These are phyloP conservation scores for Lycaena phlaeas DNA, from an alignment of 2,888 invertebrate genomes.

Conservation along the genomic window DNA sequence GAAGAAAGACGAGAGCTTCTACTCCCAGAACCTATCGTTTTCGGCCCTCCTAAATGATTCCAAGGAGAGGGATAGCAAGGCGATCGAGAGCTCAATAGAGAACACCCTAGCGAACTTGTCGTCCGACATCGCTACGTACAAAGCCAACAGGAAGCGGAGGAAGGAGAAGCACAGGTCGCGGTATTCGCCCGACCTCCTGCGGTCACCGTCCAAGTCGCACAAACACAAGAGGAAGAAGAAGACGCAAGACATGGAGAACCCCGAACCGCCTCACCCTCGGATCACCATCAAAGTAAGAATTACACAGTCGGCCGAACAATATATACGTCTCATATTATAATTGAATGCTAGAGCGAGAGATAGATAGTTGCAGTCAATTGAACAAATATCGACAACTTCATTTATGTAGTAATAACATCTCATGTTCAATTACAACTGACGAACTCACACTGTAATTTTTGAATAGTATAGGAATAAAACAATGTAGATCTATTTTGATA, in stretches of 20 bases:
- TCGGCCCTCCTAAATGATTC: conserved; percentile 57
- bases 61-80: conserved; percentile 56
- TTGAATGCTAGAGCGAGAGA: no score
- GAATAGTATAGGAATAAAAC: no score
- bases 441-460: no score
- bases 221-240: conserved; percentile 88
- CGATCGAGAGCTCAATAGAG: conserved; percentile 62
- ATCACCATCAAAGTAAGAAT: conserved; percentile 82
- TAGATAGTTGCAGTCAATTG: no score
- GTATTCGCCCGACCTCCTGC: conserved; percentile 79
- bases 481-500: no score
- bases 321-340: no score
- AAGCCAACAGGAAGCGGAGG: conserved; percentile 78
- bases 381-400: no score
- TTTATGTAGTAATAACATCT: no score
- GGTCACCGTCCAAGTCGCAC: conserved; percentile 80
- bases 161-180: conserved; percentile 84
- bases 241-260: conserved; percentile 76
- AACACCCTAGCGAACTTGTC: conserved; percentile 59
- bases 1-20: conserved; percentile 36
- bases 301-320: no score
- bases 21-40: conserved; percentile 58
- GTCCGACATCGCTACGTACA: conserved; percentile 66
- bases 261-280: conserved; percentile 76
- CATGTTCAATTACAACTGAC: no score